Evolutionary conservation across 2,888 invertebrate genomes (phyloP).

Genomic region (Drosophila pseudotakahashii): DNA sequence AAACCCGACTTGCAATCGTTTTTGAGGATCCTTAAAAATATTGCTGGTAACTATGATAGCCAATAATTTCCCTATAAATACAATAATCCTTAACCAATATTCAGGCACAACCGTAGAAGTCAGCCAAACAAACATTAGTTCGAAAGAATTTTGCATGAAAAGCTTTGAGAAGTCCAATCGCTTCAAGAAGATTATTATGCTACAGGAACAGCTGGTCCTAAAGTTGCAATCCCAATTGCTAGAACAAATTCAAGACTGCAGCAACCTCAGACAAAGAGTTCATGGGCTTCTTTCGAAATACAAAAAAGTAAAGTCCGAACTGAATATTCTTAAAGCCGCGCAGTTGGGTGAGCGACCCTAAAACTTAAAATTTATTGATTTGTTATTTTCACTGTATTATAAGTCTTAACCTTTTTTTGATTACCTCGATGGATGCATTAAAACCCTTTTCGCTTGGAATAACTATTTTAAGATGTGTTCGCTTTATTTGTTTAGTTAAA

Average conservation of each 20-base stretch:
- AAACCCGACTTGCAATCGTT: neutral
- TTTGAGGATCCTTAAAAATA: neutral
- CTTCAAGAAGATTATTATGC: neutral
- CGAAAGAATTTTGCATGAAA: neutral
- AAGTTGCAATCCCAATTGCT: neutral
- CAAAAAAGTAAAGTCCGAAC: neutral
- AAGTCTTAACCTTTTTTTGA: too few species aligned
- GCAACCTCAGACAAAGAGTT: constrained; percentile 3
- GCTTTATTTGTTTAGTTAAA: too few species aligned
- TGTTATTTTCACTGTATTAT: too few species aligned
- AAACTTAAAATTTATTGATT: too few species aligned
- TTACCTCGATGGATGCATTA: too few species aligned
- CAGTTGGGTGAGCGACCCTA: neutral
- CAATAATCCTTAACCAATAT: neutral
- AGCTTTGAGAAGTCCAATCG: neutral
- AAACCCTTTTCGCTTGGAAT: too few species aligned
- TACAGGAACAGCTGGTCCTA: neutral
- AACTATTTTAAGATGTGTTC: too few species aligned
- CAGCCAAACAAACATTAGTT: neutral
- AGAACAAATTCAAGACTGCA: neutral
- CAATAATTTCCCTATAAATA: neutral
- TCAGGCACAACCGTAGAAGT: neutral
- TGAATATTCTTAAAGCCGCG: neutral
- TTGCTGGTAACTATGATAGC: neutral
- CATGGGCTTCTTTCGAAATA: neutral